A percentile compares a stretch with the other conserved stretches of the same genome.
Conservation (phyloP, 1,140 invertebrate species). For the Bombus breviceps region DNA sequence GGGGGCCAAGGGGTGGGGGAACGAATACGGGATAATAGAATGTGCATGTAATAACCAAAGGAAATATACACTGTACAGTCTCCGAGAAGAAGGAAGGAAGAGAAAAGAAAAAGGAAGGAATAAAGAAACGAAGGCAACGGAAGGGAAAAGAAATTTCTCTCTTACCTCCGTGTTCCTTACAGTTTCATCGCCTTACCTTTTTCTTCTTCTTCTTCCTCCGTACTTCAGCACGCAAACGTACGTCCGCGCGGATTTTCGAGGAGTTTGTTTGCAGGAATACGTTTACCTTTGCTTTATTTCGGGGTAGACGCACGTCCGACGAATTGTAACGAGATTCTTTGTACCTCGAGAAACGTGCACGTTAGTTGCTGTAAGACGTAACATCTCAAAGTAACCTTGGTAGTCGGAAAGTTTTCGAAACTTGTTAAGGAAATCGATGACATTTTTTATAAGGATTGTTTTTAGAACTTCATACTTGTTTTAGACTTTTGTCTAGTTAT, state of each 20-base stretch:
- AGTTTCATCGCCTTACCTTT: background rate
- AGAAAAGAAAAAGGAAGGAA: background rate
- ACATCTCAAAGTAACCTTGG: background rate
- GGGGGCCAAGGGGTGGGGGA: constrained; percentile 58
- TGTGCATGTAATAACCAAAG: constrained; percentile 79
- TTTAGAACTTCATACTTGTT: background rate
- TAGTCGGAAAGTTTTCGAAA: background rate
- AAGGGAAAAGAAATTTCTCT: constrained; percentile 20
- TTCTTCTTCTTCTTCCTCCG: no score
- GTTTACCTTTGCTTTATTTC: constrained; percentile 39
- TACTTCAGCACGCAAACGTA: constrained; percentile 5
- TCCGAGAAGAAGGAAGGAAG: constrained; percentile 69
- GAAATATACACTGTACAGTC: constrained; percentile 71
- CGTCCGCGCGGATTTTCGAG: constrained; percentile 23
- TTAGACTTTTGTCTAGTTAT: background rate
- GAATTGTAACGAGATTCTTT: constrained; percentile 50
- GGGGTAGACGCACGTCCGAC: constrained; percentile 29
- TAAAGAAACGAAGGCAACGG: background rate
- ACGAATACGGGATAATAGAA: constrained; percentile 78
- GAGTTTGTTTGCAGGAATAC: constrained; percentile 36
- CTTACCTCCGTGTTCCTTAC: no score
- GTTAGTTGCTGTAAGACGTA: background rate
- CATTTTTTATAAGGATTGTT: background rate
- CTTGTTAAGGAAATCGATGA: background rate
- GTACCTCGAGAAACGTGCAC: constrained; percentile 3